A percentile compares a stretch with the other conserved stretches of the same genome.
These are phyloP conservation scores for Ormyrus nitidulus DNA, from an alignment of 2,888 invertebrate species.

Conservation along the genomic window DNA sequence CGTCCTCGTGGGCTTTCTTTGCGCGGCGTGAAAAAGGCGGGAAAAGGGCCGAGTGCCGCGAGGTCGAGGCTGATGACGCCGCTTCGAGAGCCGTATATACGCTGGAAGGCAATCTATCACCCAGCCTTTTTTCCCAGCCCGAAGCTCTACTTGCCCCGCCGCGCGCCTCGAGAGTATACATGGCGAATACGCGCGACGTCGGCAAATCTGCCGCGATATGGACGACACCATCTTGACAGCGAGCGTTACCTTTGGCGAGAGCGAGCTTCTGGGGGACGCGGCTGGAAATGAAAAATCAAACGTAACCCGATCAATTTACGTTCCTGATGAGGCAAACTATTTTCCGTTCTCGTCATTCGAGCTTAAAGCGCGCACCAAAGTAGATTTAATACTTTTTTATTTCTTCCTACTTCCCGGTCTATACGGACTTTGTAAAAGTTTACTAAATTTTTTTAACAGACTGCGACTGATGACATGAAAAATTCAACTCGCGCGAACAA, in stretches of 20 bases:
- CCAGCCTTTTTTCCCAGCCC: constrained; percentile 11
- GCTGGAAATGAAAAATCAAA: no score
- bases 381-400: no score
- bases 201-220: not conserved
- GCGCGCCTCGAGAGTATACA: not conserved
- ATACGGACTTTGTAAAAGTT: no score
- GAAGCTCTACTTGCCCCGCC: constrained; percentile 27
- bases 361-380: no score
- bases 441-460: not conserved
- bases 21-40: constrained; percentile 34
- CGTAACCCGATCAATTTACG: no score
- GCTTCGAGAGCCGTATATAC: constrained; percentile 12
- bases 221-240: no score
- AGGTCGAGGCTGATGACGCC: constrained; percentile 42
- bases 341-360: no score
- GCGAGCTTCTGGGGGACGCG: no score
- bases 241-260: no score
- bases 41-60: not conserved
- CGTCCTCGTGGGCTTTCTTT: constrained; percentile 34
- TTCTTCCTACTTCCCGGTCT: no score
- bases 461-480: constrained; percentile 36
- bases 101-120: constrained; percentile 60
- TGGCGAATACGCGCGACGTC: not conserved
- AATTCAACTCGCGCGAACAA: constrained; percentile 15
- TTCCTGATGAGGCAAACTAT: no score